Base-by-base conservation (phyloP, 2,888 invertebrate species). In the Papilio gigon region DNA sequence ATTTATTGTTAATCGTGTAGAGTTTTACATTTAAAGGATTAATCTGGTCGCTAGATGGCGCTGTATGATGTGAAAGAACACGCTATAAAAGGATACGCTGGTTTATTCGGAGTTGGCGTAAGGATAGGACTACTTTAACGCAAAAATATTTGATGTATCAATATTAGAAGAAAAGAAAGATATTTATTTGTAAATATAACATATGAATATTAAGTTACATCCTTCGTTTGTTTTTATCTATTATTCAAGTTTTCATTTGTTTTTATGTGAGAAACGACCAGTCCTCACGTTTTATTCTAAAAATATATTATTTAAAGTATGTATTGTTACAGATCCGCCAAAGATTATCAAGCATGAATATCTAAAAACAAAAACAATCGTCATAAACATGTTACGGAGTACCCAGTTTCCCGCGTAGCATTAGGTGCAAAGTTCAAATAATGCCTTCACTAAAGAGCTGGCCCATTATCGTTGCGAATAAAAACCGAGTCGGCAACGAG, bases 401-500 rank as follows among this genome's bases (percentile, higher is more conserved):
- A 25, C 27, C 22, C 8, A 22, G 8, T 60, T n/a, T 27, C 22
- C 40, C 25, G 17, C 17, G 27, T 50, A 50, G 42, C 50, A 35
- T 59, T 59, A 59, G 37, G 33, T 35, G 58, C 8, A 37, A 60
- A 60, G 60, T 60, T 60, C 60, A 60, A 40, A 60, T 60, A 60
- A 60, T 60, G 22, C 35, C 25, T 22, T n/a, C 40, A 60, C 37
- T 60, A 20, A 40, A 60, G 25, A 60, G 35, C 37, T 8, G 14
- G 25, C 25, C 40, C 60, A 60, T 60, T 60, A 60, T 60, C 60
- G 40, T 60, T 60, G 3, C 8, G 25, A 60, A 60, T 60, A 60
- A 60, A 60, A 60, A 60, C 37, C 25, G 4, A 60, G 60, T 40
- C 40, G 35, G 37, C 60, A 60, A 60, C 35, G 60, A 60, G 22